Conservation (phyloP, 2,797 vertebrate genomes). For the Limnodromus scolopaceus region DNA sequence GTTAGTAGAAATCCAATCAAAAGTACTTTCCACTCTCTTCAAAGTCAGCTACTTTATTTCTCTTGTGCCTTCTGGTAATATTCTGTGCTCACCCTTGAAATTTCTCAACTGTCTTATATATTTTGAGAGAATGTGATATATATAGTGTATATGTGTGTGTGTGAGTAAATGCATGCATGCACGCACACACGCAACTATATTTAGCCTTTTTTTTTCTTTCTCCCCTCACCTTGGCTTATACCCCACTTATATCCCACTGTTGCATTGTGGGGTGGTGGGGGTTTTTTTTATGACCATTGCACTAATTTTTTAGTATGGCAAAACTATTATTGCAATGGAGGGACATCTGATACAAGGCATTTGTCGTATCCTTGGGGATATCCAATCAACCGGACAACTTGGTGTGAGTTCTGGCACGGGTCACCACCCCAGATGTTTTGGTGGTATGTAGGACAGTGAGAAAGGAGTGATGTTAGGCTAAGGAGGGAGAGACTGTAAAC, state of each 20-base stretch:
- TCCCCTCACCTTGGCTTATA: background rate
- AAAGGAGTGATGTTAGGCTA: background rate
- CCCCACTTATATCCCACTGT: background rate
- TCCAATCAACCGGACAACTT: background rate
- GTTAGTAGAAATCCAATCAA: constrained; percentile 24
- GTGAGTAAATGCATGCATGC: background rate
- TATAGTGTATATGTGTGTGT: background rate
- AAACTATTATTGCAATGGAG: background rate
- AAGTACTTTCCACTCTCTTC: constrained; percentile 34
- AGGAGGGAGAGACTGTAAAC: background rate
- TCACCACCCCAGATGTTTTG: constrained; percentile 29
- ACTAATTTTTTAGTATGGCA: background rate
- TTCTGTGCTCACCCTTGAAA: background rate
- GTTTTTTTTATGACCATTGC: background rate
- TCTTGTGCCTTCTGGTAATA: constrained; percentile 9
- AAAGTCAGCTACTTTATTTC: constrained; percentile 40
- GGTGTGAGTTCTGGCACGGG: constrained; percentile 21
- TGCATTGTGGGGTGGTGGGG: background rate
- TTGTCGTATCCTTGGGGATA: background rate
- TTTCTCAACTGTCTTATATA: background rate
- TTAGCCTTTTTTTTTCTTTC: background rate
- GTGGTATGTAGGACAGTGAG: constrained; percentile 6
- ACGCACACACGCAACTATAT: background rate
- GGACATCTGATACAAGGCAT: background rate
- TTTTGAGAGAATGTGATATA: background rate